Conservation (phyloP, 2,797 vertebrate genomes). For the Phrynocephalus vlangalii region DNA sequence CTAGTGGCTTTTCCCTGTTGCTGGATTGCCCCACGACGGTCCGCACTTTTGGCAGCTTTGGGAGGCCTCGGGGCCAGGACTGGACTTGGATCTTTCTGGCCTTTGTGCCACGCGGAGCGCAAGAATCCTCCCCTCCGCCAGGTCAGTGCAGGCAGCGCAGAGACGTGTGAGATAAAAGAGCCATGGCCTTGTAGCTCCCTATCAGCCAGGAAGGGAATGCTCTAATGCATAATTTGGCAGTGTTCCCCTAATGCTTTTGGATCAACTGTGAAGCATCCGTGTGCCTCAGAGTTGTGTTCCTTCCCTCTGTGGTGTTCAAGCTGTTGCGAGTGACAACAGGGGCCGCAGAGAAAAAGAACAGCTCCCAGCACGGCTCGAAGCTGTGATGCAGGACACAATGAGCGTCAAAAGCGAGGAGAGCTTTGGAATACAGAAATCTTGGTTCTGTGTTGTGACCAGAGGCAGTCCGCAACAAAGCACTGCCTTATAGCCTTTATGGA, state of each 20-base stretch:
- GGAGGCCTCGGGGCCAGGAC: not conserved
- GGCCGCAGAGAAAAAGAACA: not conserved
- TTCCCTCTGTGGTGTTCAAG: not conserved
- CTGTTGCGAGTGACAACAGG: not conserved
- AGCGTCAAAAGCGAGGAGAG: not conserved
- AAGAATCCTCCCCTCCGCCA: not conserved
- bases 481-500: not conserved
- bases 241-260: not conserved
- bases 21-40: not conserved
- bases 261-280: not conserved
- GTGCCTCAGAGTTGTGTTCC: not conserved
- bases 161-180: not conserved
- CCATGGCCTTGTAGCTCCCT: not conserved
- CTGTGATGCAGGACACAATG: not conserved
- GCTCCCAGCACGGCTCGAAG: no score
- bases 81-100: not conserved
- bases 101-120: slow-evolving; percentile 1
- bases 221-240: slow-evolving; percentile 28
- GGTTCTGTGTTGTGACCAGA: not conserved
- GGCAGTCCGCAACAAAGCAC: not conserved
- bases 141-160: not conserved
- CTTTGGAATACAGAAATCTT: not conserved
- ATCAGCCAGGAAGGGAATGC: not conserved
- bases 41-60: not conserved
- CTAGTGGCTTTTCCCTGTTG: not conserved